Base-by-base conservation (phyloP, 1,140 invertebrate genomes). In the Akabosia matsudoensis region DNA sequence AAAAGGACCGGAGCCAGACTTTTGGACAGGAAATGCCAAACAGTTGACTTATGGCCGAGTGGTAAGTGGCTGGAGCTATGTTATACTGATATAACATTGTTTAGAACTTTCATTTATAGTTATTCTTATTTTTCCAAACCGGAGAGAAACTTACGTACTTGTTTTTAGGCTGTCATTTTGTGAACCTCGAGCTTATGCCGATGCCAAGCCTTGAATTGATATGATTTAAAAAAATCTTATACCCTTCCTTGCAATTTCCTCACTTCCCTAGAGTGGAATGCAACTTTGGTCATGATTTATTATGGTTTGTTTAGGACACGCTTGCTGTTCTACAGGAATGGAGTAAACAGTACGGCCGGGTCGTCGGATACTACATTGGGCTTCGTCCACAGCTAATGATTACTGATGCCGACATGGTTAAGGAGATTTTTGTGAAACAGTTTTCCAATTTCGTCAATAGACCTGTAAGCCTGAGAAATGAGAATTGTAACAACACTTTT, bases 391-490 rank as follows among this genome's bases (percentile, higher is more conserved):
- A 80, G 16, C 67, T 84, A 14, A 79, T 83, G 34, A 79, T 83
- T 24, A 80, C 81, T 3, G 84, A 85, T 77, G 80, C 77, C 0
- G 82, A 84, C 33, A 81, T 85, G 30, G 82, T 85, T 22, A 83
- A 82, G 74, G 79, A 79, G 70, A 82, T 85, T n/a, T 80, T 82
- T 56, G 76, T 84, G 22, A 83, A 82, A 74, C 83, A 85, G 67
- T 85, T 85, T 74, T 82, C 84, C 10, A 80, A 84, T 74, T 85
- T 85, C 75, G 74, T 82, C 14, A 82, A 85, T 74, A 61, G 84
- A 54, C 80, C 83, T 16, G 78, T 82, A 79, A 75, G 79, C 28
- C 3, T 22, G 4, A 56, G 24, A 13, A 45, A 45, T 45, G 18
- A 45, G 7, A n/a, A n/a, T n/a, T n/a, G n/a, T n/a, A n/a, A n/a